A percentile compares a stretch with the other conserved stretches of the same genome.
Evolutionary conservation across 53 echinoderm and acorn worm genomes (phyloP).

Genomic region (Antedon mediterranea): DNA sequence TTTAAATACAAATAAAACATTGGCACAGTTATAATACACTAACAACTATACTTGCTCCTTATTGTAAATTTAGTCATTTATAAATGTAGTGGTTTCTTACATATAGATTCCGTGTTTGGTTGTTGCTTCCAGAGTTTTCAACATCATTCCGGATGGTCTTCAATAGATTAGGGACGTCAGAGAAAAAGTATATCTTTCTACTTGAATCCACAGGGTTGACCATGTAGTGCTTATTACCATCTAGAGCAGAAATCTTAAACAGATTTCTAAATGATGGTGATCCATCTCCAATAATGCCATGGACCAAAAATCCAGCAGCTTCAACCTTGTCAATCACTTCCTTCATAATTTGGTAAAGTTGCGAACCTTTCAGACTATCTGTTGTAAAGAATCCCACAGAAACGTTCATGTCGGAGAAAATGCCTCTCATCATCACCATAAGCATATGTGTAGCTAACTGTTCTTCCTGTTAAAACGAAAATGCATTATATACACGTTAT

Average conservation of each 20-base stretch:
- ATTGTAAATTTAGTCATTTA: no score
- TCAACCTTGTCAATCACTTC: neutral
- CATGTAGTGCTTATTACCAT: neutral
- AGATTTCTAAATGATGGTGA: neutral
- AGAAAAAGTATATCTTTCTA: slow-evolving; percentile 1
- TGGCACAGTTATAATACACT: neutral
- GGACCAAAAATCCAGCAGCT: neutral
- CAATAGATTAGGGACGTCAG: slow-evolving; percentile 1
- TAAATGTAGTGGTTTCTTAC: neutral
- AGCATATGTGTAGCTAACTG: neutral
- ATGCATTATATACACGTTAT: no score
- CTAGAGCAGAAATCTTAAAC: neutral
- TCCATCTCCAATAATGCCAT: neutral
- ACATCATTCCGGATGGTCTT: neutral
- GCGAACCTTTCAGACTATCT: neutral
- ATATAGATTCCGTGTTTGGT: neutral
- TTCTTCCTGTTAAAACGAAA: no score
- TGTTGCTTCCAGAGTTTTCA: slow-evolving; percentile 1
- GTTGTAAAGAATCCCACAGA: neutral
- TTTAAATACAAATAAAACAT: neutral
- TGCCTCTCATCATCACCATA: neutral
- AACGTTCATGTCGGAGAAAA: neutral
- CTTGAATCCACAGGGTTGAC: neutral
- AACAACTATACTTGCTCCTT: no score
- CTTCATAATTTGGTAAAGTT: neutral